Conservation (phyloP, 2,797 vertebrate genomes). For the Mus caroli region DNA sequence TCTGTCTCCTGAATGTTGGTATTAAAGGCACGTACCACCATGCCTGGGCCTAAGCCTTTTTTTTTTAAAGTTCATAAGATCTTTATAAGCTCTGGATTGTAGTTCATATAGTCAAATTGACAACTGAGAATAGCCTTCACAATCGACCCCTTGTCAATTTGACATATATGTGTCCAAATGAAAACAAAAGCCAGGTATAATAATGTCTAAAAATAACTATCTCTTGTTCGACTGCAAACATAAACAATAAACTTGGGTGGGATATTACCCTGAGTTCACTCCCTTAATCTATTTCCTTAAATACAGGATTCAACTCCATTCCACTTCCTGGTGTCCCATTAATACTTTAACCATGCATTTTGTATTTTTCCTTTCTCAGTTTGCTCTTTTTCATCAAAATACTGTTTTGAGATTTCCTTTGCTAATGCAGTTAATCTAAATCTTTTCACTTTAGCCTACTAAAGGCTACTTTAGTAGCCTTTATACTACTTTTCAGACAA, state of each 20-base stretch:
- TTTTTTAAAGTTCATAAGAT: not conserved
- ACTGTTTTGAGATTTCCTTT: not conserved
- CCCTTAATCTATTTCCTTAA: not conserved
- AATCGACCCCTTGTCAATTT: not conserved
- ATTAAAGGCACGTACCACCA: not conserved
- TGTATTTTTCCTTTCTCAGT: not conserved
- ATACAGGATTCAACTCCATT: not conserved
- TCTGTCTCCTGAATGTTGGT: not conserved
- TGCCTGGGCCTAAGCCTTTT: not conserved
- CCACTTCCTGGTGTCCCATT: not conserved
- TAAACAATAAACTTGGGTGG: not conserved
- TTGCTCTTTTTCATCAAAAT: not conserved
- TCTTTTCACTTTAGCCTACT: not conserved
- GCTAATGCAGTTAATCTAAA: not conserved
- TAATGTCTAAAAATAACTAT: not conserved
- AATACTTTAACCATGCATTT: not conserved
- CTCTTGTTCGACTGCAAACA: not conserved
- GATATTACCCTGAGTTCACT: not conserved
- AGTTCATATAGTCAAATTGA: not conserved
- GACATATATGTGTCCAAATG: not conserved
- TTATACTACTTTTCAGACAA: not conserved
- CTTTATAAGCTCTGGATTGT: not conserved
- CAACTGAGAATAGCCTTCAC: not conserved
- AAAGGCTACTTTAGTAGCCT: too few relatives aligned
- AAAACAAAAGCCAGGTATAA: not conserved